Evolutionary conservation across 2,113 vertebrate species (phyloP).

Genomic region (Gadus macrocephalus): DNA sequence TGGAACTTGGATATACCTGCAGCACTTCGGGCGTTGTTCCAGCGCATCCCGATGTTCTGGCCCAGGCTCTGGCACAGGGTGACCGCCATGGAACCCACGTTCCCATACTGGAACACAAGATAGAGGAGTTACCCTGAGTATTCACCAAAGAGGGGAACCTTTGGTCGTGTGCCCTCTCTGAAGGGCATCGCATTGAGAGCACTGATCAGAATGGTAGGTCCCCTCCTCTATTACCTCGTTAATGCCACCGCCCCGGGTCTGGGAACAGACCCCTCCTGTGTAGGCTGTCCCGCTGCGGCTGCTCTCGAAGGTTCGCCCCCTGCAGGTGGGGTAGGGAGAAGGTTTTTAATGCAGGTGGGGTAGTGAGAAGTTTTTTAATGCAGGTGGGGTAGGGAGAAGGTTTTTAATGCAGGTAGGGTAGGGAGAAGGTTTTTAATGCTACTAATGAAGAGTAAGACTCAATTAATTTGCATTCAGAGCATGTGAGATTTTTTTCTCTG

Average conservation of each 20-base stretch:
- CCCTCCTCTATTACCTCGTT: slow-evolving; percentile 76
- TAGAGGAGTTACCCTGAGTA: too few relatives aligned
- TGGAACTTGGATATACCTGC: slow-evolving; percentile 71
- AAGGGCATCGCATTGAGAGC: too few relatives aligned
- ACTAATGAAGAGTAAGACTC: too few relatives aligned
- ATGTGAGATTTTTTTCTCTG: too few relatives aligned
- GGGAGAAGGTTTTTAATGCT: too few relatives aligned
- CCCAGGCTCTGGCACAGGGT: slow-evolving; percentile 90
- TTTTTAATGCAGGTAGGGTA: too few relatives aligned
- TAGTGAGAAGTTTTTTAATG: too few relatives aligned
- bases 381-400: slow-evolving; percentile 48
- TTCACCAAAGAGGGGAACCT: too few relatives aligned
- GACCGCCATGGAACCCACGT: slow-evolving; percentile 84
- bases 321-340: slow-evolving; percentile 67
- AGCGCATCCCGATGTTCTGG: slow-evolving; percentile 97
- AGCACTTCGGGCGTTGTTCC: slow-evolving; percentile 84
- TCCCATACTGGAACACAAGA: slow-evolving; percentile 77
- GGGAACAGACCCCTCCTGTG: slow-evolving; percentile 86
- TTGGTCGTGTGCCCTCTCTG: too few relatives aligned
- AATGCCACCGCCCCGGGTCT: slow-evolving; percentile 78
- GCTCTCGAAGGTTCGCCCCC: slow-evolving; percentile 88
- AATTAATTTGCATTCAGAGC: too few relatives aligned
- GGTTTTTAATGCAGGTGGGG: too few relatives aligned
- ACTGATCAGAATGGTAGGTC: background rate
- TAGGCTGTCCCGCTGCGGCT: slow-evolving; percentile 88